Base-by-base conservation (phyloP, 2,888 invertebrate genomes). In the Zaprionus bogoriensis region DNA sequence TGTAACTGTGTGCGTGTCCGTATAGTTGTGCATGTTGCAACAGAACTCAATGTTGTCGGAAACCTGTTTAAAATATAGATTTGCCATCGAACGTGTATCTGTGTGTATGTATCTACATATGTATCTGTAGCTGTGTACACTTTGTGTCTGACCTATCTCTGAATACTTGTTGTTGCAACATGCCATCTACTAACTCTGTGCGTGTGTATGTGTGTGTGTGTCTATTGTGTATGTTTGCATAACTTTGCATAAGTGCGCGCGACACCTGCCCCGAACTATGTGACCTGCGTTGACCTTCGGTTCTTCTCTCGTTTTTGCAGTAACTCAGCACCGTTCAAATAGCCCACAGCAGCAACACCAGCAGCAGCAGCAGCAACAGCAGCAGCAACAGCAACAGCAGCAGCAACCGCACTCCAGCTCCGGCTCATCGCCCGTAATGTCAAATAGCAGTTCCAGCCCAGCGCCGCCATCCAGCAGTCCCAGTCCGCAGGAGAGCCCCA, bases 271-370 rank as follows among this genome's bases (percentile, higher is more conserved):
- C n/a, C 6, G 22, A 20, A 10, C 10, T 9, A 2, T 20, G 32
- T 41, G 61, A 67, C 50, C 57, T 28, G 69, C 22, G 68, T 62
- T 68, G 69, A 70, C 46, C 74, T 42, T 42, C 14, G 45, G 19
- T 53, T 22, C 20, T 48, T 48, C 25, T 58, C 23, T 66, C n/a
- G 30, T 27, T 57, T 44, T 74, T 87, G 54, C 82, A 91, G 91
- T 91, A 91, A 91, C 91, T 89, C 91, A 91, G 87, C 91, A 91
- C 82, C 91, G 91, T 88, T 91, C 91, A 74, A 91, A 91, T 86
- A 91, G 91, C 89, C 91, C 91, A 74, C 91, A 91, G 86, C 90
- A 82, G 32, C 70, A 72, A 74, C 91, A 91, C 85, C 90, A 82
- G 32, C 70, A 72, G 75, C 89, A 55, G 71, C 90, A 89, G 81